Evolutionary conservation across 2,113 vertebrate genomes (phyloP), one percentile per base, ranked within the genome.

Genomic region (Montifringilla adamsi): DNA sequence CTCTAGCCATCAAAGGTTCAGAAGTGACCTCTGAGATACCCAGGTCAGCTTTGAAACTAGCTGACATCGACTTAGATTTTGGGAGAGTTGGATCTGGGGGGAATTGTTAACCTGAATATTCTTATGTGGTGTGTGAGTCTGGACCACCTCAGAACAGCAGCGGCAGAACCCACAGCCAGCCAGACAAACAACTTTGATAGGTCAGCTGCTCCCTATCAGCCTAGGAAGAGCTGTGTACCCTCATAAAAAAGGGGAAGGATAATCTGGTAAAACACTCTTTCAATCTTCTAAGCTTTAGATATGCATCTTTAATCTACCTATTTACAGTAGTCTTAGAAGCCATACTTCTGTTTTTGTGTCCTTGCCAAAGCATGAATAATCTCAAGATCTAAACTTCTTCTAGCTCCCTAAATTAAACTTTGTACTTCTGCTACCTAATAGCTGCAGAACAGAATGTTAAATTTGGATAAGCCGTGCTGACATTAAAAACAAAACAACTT

Each of bases 321-420:
- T 43, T 83, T 83, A 39, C 56, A 67, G 26, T 52, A 89, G 58
- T 77, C 39, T 67, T 63, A 90, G 85, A 94, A 95, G 91, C 75
- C 19, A 3, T 88, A 68, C 50, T n/a, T 88, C 43, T 73, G 46
- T 24, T 93, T 95, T 69, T 0, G 0, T 86, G 66, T 70, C 55
- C 59, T 76, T 83, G 82, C 72, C 78, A 91, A 85, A 93, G 70
- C 33, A 18, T 56, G 52, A 91, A 88, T 87, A 86, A 91, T 88
- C 82, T 95, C 59, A 73, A 70, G 70, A 91, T 94, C 90, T 91
- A 74, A 74, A 59, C 50, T 85, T 73, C 62, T 92, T 91, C 50
- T 10, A 76, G 63, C 72, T 95, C 59, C 30, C 31, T 88, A 85
- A 87, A 91, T 93, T 87, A 94, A 91, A 87, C 70, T 89, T 93